These are phyloP conservation scores for Ctenodactylus gundi DNA, from an alignment of 2,113 vertebrate species.

Conservation along the genomic window DNA sequence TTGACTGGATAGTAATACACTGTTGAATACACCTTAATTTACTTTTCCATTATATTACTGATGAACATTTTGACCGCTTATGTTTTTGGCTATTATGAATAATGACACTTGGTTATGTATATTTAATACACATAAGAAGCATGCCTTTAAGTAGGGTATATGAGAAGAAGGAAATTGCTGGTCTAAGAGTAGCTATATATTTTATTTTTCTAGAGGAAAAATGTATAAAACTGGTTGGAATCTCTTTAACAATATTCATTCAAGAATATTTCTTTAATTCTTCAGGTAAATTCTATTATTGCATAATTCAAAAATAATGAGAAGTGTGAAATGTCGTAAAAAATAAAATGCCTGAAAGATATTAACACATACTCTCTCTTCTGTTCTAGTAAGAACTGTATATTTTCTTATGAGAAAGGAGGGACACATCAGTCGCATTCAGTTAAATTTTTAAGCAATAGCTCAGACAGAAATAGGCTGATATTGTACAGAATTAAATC, in stretches of 20 bases:
- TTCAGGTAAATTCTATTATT: neutral
- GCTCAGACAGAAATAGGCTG: neutral
- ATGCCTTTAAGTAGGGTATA: neutral
- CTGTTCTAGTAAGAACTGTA: neutral
- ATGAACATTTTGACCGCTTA: neutral
- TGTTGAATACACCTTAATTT: neutral
- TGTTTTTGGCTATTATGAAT: neutral
- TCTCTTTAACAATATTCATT: neutral
- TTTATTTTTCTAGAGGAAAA: constrained; percentile 8
- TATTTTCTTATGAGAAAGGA: constrained; percentile 19
- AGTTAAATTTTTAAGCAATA: neutral
- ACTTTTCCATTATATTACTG: constrained; percentile 20
- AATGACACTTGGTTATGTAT: neutral
- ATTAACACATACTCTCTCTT: neutral
- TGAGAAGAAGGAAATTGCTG: constrained; percentile 25
- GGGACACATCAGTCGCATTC: neutral
- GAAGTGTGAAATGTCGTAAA: no score
- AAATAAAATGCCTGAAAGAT: neutral
- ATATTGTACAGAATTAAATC: neutral
- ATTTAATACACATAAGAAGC: neutral
- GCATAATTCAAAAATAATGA: neutral
- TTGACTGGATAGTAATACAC: neutral
- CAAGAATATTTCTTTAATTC: constrained; percentile 33
- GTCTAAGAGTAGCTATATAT: neutral
- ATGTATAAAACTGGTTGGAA: neutral